phyloP scores from a whole-genome alignment of 2,113 vertebrate species.

The Capreolus pygargus region DNA sequence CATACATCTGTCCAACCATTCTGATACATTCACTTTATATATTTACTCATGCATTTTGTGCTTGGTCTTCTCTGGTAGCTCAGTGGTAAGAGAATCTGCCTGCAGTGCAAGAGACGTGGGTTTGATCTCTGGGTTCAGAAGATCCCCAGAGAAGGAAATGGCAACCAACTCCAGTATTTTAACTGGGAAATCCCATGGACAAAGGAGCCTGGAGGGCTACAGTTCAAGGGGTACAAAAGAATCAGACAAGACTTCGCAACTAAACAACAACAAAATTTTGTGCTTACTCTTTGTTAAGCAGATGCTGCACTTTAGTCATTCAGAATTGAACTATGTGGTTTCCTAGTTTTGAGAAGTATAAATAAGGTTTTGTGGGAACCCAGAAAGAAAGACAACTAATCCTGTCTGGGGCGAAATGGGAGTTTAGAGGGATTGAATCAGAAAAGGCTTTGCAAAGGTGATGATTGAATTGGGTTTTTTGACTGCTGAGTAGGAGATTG shows the following conservation, averaged over 20 bases:
- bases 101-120: background rate
- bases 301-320: background rate
- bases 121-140: background rate
- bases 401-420: background rate
- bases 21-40: background rate
- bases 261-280: background rate
- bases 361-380: background rate
- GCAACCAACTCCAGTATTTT: background rate
- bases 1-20: background rate
- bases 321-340: background rate
- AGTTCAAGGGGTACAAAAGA: background rate
- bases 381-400: background rate
- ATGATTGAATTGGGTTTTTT: background rate
- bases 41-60: background rate
- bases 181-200: background rate
- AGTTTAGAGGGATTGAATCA: background rate
- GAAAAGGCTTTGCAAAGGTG: background rate
- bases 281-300: background rate
- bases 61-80: background rate
- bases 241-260: background rate
- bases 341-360: background rate
- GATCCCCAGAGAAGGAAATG: background rate
- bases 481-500: background rate
- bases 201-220: background rate
- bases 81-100: background rate